Evolutionary conservation across 2,113 vertebrate species (phyloP), one percentile per base, ranked within the genome.

Genomic region (Cyprinodon variegatus): DNA sequence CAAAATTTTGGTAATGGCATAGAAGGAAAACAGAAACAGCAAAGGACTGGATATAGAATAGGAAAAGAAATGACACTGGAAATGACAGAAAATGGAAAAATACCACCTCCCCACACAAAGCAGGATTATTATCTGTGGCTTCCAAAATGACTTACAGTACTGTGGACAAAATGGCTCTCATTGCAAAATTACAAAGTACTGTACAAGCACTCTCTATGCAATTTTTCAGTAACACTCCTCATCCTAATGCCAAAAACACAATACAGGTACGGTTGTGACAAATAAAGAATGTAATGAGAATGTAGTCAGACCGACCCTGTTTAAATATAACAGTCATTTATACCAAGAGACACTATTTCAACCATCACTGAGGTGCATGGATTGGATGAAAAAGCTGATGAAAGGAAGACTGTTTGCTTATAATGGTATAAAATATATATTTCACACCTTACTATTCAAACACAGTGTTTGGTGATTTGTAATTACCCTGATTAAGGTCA

Each of bases 41-140:
- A 67, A 41, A 45, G 22, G 41, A 65, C 6, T 29, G 29, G 37
- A 38, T 65, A 36, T 5, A 39, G 3, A 36, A 41, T 10, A 39
- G 40, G n/a, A 17, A 20, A 68, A 38, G 71, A 68, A 11, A 66
- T 41, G 57, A n/a, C 63, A 71, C 17, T 70, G 64, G 22, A 75
- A 86, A 81, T 81, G 41, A 82, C 39, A 78, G 65, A 83, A 86
- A 79, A 87, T 86, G 75, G 75, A 68, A 86, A 87, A 81, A 72
- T 70, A 79, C 78, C 77, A 81, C 74, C 81, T 81, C 62, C n/a
- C 68, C 80, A 46, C 79, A 74, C 11, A n/a, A 79, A 86, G 62
- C 57, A 43, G 68, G 80, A 82, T 86, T 65, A 89, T 87, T 85
- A 76, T 79, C 68, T 50, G 29, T 41, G 83, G 70, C 83, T 81